Base-by-base conservation (phyloP, 2,113 vertebrate genomes). In the Urocolius indicus region DNA sequence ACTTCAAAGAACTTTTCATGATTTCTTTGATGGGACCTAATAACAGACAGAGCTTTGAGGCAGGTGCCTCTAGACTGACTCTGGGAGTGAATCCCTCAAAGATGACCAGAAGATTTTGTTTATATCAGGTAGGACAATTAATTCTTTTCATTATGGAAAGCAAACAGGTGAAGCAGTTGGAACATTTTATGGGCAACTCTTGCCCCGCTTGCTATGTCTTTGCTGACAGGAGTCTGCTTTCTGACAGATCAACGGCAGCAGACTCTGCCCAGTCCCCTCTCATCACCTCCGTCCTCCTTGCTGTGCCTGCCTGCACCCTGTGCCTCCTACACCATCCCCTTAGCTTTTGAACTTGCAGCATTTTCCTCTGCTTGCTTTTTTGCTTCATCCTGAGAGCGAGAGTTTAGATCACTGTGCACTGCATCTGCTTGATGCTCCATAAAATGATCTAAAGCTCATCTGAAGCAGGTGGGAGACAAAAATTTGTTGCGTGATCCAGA, bases 131-230 rank as follows among this genome's bases (percentile, higher is more conserved):
- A 34, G 38, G 30, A 59, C 24, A 34, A 67, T 5, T 54, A 11
- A 6, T 45, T 79, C n/a, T 66, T 63, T 75, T 36, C 30, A 29
- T 18, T 3, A 5, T 1, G 26, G 57, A 54, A 48, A 91, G 43
- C 57, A 71, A 48, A 61, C 14, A 86, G n/a, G 48, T 58, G 76
- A 91, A 63, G 52, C 32, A 72, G 84, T 48, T 54, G 6, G 63
- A 49, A 18, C 58, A 48, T 30, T 89, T 86, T 38, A 34, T 17
- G 48, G 89, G 26, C n/a, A 63, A 3, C 48, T 51, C 43, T 6
- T 45, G 84, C 66, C n/a, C 34, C 45, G 49, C 27, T 62, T 2
- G 0, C 32, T 24, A 10, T 0, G 0, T 48, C 54, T 58, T 13
- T 43, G 45, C 58, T 63, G 30, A 32, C 4, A 30, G 59, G 38